These are phyloP conservation scores for Recurvirostra avosetta DNA, from an alignment of 2,113 vertebrate species.

Conservation along the genomic window DNA sequence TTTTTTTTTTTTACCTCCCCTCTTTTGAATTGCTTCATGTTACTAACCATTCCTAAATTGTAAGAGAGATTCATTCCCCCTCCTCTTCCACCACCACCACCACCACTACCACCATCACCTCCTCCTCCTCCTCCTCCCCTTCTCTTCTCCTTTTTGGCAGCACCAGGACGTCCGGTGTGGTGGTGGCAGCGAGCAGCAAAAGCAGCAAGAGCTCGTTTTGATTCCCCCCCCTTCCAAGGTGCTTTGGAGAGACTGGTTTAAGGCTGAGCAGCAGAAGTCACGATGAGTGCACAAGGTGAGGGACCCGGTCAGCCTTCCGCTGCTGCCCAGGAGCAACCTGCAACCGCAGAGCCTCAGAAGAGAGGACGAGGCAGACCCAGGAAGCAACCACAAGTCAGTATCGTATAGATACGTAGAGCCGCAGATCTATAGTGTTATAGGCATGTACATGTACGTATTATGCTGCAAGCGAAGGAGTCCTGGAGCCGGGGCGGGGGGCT, in stretches of 20 bases:
- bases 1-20: background rate
- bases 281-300: constrained; percentile 91
- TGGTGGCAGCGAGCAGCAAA: constrained; percentile 75
- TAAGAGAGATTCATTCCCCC: constrained; percentile 49
- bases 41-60: constrained; percentile 65
- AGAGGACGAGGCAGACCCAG: constrained; percentile 93
- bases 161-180: constrained; percentile 86
- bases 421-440: constrained; percentile 44
- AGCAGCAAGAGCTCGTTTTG: constrained; percentile 61
- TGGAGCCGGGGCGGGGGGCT: background rate
- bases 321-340: constrained; percentile 84
- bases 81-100: constrained; percentile 56
- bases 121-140: constrained; percentile 68
- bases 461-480: background rate
- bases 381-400: constrained; percentile 92
- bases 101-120: constrained; percentile 56
- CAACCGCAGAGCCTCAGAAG: constrained; percentile 85
- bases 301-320: constrained; percentile 87
- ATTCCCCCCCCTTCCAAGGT: constrained; percentile 52
- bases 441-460: constrained; percentile 26
- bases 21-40: constrained; percentile 32
- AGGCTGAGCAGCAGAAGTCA: constrained; percentile 56
- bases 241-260: constrained; percentile 48
- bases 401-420: constrained; percentile 35
- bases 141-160: constrained; percentile 75